Evolutionary conservation across 1,140 invertebrate species (phyloP), one percentile per base, ranked within the genome.

Genomic region (Caerostris extrusa): DNA sequence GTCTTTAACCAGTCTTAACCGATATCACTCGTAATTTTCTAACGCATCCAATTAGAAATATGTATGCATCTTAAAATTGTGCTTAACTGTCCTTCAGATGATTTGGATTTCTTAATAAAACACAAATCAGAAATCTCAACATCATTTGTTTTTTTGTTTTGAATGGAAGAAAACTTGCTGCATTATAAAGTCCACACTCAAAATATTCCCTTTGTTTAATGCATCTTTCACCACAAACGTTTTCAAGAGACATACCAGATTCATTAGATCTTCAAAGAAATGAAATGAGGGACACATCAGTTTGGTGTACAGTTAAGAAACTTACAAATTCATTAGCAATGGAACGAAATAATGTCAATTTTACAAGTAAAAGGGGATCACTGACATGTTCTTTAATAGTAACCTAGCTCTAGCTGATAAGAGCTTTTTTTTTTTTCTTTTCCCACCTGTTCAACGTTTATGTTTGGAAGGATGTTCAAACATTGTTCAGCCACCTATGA

Each of bases 111-210:
- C 34, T 12, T 12, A 10, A 17, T 64, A 64, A 10, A 17, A 64
- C 61, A 64, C 61, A 64, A 64, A 64, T 1, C 61, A 64, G 61
- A 64, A 17, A 64, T 64, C 61, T 17, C 61, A 10, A 64, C 61
- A 64, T 64, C 61, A 64, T 10, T 64, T 64, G 2, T 34, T 34
- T 34, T 34, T 34, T 34, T 71, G 3, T 19, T 71, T 71, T 60
- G 69, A 14, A 34, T 19, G 69, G 69, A 71, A 71, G 3, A 71
- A 71, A 71, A 71, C 17, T 8, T 71, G 17, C 69, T 71, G 17
- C 69, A 71, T 71, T 71, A 6, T 71, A n/a, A 71, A 71, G 69
- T 71, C 69, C 34, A 12, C 69, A 71, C 17, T 71, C 69, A 71
- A 71, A 19, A 71, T 71, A 71, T 71, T 71, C 34, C 69, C 69